A percentile compares a stretch with the other conserved stretches of the same genome.
These are phyloP conservation scores for Phyllostomus discolor DNA, from an alignment of 2,113 vertebrate species.

Conservation along the genomic window DNA sequence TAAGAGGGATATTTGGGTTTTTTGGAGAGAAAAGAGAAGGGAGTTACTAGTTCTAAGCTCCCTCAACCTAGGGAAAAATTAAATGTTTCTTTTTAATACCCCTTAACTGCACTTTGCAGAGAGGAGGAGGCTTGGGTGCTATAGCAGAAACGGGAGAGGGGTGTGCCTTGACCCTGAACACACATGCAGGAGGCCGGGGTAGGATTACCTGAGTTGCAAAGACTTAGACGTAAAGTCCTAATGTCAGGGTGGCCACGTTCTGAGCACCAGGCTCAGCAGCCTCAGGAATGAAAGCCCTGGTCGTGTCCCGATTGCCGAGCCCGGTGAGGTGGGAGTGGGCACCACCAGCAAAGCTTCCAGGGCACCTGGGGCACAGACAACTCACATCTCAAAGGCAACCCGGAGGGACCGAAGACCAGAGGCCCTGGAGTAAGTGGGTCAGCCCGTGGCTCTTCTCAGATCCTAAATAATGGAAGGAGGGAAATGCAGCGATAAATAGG, in stretches of 20 bases:
- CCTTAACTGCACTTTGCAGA: background rate
- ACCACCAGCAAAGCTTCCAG: background rate
- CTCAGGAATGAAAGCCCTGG: background rate
- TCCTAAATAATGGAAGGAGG: background rate
- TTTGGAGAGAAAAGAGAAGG: background rate
- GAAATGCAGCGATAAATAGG: rapidly evolving
- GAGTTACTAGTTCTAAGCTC: background rate
- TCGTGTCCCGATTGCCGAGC: background rate
- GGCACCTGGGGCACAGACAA: no score
- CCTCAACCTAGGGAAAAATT: background rate
- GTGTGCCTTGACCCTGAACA: background rate
- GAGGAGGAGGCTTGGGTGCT: background rate
- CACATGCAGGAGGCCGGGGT: background rate
- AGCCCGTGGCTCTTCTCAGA: background rate
- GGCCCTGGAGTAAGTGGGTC: background rate
- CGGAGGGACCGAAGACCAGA: background rate
- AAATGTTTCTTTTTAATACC: background rate
- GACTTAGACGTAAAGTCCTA: background rate
- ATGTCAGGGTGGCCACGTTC: background rate
- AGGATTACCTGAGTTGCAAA: background rate
- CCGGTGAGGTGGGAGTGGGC: background rate
- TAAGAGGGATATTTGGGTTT: background rate
- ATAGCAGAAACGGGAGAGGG: background rate
- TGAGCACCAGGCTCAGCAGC: background rate
- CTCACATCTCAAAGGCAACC: background rate